Base-by-base conservation (phyloP, 2,113 vertebrate genomes). In the Hydropotes inermis region DNA sequence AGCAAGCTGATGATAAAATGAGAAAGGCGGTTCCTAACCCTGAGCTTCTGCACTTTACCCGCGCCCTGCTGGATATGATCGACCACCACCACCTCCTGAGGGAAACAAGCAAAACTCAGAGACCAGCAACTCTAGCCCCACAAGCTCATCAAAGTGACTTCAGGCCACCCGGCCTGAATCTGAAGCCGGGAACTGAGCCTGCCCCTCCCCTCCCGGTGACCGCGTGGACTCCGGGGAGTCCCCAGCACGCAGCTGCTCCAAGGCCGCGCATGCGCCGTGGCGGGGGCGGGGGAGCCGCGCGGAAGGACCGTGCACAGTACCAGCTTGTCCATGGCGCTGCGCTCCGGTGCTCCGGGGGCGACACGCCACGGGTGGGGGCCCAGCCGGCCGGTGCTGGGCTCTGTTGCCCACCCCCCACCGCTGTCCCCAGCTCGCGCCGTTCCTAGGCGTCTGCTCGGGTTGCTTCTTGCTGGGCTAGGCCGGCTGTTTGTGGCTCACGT, bases 161-260 rank as follows among this genome's bases (percentile, higher is more conserved):
- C 12, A 14, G 36, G 4, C 15, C 23, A 21, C 55, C 19, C 2
- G 12, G 39, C 2, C 57, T 0, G 4, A 50, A 19, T n/a, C 0
- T 9, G 8, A 7, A 64, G 7, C 36, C n/a, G 30, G 17, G 36
- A 17, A 23, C 3, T 10, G 1, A 6, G 27, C 43, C 16, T 39
- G n/a, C 8, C 64, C 64, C 11, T 16, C 14, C 61, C 1, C 74
- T 8, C 45, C 8, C 1, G 0, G 1, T 27, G 82, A 0, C 14
- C 0, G 12, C 16, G 4, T 0, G 54, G 16, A 2, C 21, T 36
- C 23, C 1, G 2, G 3, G 5, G 7, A 30, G 33, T n/a, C 45
- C 5, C 0, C 33, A 30, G 25, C 64, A 6, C 28, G 0, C 1
- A 1, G 10, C 19, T 7, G 5, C 47, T 0, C 10, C 0, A 45